These are phyloP conservation scores for Latheticus oryzae DNA, from an alignment of 2,888 invertebrate species.

Conservation along the genomic window DNA sequence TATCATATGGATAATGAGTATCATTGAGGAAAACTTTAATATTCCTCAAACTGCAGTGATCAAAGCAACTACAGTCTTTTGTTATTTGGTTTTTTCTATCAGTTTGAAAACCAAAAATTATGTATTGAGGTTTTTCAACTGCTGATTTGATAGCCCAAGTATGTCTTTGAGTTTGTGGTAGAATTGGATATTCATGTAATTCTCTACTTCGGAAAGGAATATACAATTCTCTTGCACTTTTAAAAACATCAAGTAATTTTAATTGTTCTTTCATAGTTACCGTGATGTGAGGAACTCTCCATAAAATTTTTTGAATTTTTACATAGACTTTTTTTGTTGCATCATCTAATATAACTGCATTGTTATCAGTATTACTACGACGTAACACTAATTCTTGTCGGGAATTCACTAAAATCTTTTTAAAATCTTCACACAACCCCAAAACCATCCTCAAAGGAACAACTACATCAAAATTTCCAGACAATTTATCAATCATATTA, in stretches of 20 bases:
- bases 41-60: slow-evolving; percentile 30
- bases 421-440: slow-evolving; percentile 58
- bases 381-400: slow-evolving; percentile 43
- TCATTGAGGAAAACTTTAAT: slow-evolving; percentile 35
- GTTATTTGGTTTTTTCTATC: slow-evolving; percentile 52
- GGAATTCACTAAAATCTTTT: slow-evolving; percentile 41
- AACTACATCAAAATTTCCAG: slow-evolving; percentile 33
- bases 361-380: slow-evolving; percentile 33
- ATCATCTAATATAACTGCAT: slow-evolving; percentile 40
- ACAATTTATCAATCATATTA: slow-evolving; percentile 2
- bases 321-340: no score
- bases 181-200: slow-evolving; percentile 38
- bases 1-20: slow-evolving; percentile 5
- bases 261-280: slow-evolving; percentile 13
- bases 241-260: slow-evolving; percentile 10
- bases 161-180: slow-evolving; percentile 34
- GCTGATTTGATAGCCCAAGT: slow-evolving; percentile 51
- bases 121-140: slow-evolving; percentile 55
- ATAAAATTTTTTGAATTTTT: slow-evolving; percentile 40
- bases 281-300: slow-evolving; percentile 40
- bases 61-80: slow-evolving; percentile 26
- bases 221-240: slow-evolving; percentile 3
- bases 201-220: slow-evolving; percentile 39
- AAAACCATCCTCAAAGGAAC: slow-evolving; percentile 43
- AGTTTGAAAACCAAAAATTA: slow-evolving; percentile 61